Conservation (phyloP, 2,797 vertebrate genomes). For the Sebastes cheni region DNA sequence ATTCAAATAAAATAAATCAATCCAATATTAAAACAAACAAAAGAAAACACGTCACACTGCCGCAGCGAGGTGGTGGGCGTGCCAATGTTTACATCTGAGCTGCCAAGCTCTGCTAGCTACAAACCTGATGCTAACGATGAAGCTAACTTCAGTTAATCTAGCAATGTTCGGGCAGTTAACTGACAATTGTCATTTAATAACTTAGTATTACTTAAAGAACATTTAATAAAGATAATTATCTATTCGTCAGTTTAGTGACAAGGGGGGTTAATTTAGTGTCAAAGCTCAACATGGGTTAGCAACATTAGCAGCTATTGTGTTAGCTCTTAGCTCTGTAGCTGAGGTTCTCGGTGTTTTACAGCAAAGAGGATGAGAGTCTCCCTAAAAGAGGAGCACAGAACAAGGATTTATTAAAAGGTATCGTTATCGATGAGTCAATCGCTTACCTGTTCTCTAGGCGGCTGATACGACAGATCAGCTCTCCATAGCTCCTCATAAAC, state of each 20-base stretch:
- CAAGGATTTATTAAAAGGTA: not conserved
- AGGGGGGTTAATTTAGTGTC: not conserved
- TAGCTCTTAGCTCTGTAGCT: constrained; percentile 8
- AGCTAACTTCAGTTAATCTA: not conserved
- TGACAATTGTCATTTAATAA: not conserved
- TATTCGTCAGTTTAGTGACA: not conserved
- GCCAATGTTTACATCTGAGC: constrained; percentile 54
- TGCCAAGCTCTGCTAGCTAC: constrained; percentile 5
- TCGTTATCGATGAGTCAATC: not conserved
- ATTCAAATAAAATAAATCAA: not conserved
- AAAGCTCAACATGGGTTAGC: constrained; percentile 14
- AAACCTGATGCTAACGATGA: constrained; percentile 14
- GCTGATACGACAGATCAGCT: constrained; percentile 47
- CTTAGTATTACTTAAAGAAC: rapidly evolving
- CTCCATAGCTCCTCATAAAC: constrained; percentile 63
- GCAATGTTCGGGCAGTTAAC: not conserved
- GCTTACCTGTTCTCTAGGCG: constrained; percentile 47
- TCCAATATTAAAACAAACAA: not conserved
- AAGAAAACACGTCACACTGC: not conserved
- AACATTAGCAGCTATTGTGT: constrained; percentile 19
- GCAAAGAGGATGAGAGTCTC: not conserved
- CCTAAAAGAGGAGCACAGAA: rapidly evolving
- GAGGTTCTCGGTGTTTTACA: not conserved
- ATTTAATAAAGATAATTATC: not conserved
- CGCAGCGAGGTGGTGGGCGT: constrained; percentile 47